Conservation (phyloP, 2,888 invertebrate genomes). For the Piscicola geometra region DNA sequence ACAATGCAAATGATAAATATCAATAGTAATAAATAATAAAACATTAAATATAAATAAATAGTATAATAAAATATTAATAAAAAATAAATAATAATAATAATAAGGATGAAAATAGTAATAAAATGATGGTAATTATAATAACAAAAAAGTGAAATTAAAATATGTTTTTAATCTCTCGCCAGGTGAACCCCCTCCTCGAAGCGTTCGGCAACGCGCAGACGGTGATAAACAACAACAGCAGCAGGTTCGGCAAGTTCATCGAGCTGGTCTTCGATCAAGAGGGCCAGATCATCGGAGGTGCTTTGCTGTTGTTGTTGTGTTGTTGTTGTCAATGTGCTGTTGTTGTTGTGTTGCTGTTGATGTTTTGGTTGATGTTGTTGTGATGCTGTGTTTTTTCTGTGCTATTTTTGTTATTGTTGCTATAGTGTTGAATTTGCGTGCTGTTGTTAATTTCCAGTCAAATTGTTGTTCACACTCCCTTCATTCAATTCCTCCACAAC, state of each 20-base stretch:
- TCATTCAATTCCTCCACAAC: background rate
- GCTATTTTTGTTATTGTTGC: no score
- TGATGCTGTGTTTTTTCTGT: background rate
- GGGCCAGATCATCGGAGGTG: slow-evolving; percentile 51
- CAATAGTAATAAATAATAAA: no score
- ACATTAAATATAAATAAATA: no score
- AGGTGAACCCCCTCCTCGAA: slow-evolving; percentile 46
- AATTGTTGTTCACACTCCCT: background rate
- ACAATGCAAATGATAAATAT: no score
- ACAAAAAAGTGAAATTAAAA: background rate
- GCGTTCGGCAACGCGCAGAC: slow-evolving; percentile 54
- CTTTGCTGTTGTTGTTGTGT: background rate
- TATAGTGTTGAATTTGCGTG: background rate
- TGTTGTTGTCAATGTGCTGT: background rate
- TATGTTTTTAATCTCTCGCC: no score
- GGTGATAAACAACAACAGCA: slow-evolving; percentile 50
- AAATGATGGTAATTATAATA: background rate
- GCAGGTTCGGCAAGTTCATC: slow-evolving; percentile 49
- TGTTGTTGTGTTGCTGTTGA: background rate
- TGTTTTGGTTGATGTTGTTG: background rate
- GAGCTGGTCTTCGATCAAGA: slow-evolving; percentile 48
- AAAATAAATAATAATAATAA: no score
- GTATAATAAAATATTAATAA: no score
- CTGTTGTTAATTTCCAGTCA: background rate
- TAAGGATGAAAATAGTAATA: no score